Conservation (phyloP, 1,140 invertebrate genomes). For the Musca vetustissima region DNA sequence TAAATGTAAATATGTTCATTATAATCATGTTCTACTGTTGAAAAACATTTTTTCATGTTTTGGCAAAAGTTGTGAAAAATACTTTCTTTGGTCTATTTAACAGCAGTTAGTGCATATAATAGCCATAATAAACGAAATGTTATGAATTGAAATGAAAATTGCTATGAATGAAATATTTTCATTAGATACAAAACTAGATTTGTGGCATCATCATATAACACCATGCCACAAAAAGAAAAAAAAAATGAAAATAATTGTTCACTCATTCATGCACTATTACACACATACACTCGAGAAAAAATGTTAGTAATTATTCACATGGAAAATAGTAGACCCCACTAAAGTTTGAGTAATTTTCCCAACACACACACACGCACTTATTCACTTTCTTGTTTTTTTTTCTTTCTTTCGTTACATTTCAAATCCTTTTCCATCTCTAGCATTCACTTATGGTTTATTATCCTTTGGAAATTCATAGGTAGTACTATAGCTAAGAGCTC, state of each 20-base stretch:
- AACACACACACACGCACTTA: not conserved
- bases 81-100: too few relatives aligned
- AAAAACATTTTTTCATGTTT: too few relatives aligned
- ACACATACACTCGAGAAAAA: too few relatives aligned
- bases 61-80: too few relatives aligned
- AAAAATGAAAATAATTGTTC: too few relatives aligned
- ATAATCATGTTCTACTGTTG: too few relatives aligned
- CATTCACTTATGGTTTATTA: not conserved
- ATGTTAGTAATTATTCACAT: not conserved
- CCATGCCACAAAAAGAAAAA: too few relatives aligned
- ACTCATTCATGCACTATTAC: too few relatives aligned
- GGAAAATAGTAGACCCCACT: not conserved
- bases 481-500: constrained; percentile 50
- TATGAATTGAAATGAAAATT: not conserved
- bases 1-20: too few relatives aligned
- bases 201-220: too few relatives aligned
- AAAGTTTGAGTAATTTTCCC: not conserved
- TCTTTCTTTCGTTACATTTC: not conserved
- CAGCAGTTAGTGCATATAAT: too few relatives aligned
- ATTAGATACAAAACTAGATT: too few relatives aligned
- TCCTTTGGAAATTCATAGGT: constrained; percentile 49
- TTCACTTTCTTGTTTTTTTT: not conserved
- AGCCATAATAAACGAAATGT: not conserved
- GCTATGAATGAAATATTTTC: not conserved
- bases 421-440: not conserved